Percentiles rank a stretch among this genome's conserved stretches.
phyloP scores from a whole-genome alignment of 2,888 invertebrate species.

The Cremastinae sp. region DNA sequence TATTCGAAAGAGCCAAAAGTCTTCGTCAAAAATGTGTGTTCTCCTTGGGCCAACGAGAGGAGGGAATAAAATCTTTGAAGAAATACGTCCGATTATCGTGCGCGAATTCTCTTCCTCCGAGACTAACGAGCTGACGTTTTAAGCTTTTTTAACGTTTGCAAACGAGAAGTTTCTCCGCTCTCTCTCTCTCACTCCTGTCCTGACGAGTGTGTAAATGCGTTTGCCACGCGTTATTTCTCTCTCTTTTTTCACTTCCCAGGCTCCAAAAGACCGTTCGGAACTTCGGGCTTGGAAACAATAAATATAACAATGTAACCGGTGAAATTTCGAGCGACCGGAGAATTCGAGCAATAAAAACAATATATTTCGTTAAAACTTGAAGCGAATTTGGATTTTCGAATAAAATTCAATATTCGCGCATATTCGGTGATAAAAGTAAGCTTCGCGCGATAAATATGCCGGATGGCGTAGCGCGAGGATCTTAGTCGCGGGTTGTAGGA shows the following conservation, averaged over 20 bases:
- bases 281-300: too few relatives aligned
- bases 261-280: too few relatives aligned
- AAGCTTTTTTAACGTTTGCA: constrained; percentile 38
- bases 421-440: too few relatives aligned
- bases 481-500: constrained; percentile 59
- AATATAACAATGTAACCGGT: too few relatives aligned
- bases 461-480: constrained; percentile 2
- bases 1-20: constrained; percentile 22
- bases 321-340: too few relatives aligned
- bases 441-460: too few relatives aligned
- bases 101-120: background rate
- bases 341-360: too few relatives aligned
- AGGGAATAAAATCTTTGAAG: constrained; percentile 4
- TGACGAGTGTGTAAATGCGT: background rate
- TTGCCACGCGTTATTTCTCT: constrained; percentile 13
- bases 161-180: constrained; percentile 16
- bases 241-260: constrained; percentile 6
- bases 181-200: constrained; percentile 1
- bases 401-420: background rate
- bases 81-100: constrained; percentile 52
- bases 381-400: too few relatives aligned
- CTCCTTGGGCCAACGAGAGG: background rate
- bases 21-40: constrained; percentile 11
- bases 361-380: too few relatives aligned
- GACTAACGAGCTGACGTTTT: constrained; percentile 56